Base-by-base conservation (phyloP, 2,888 invertebrate species). In the Himalopsyche anomala region DNA sequence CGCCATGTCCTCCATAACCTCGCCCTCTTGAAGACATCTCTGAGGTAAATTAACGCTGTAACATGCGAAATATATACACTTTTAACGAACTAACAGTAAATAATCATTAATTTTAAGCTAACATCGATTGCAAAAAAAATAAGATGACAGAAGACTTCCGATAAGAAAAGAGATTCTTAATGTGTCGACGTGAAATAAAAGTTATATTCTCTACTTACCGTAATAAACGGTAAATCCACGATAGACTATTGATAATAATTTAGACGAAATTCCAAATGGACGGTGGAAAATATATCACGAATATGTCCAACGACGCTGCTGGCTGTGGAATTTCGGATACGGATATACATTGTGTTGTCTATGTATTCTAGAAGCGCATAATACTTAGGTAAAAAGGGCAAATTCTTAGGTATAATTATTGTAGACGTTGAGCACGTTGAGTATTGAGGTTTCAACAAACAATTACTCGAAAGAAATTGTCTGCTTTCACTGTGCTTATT, bases 11-110 rank as follows among this genome's bases (percentile, higher is more conserved):
- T 28, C 87, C 91, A 80, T 90, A 91, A 15, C 92, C 93, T 88
- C 93, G 91, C 83, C 93, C 93, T 54, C 93, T 91, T 56, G 93
- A 92, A 42, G 93, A 93, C 93, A 93, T 93, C 91, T 82, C 85
- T 28, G 11, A 36, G 40, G n/a, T 19, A 62, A 28, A 62, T 62
- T 19, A 6, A 19, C 19, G 19, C 62, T 62, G 19, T 11, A 19
- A 62, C 8, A 62, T 62, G 19, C 19, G 11, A 28, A 28, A 62
- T 11, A 19, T 62, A 28, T 5, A 62, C 62, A 19, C 9, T 45
- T 40, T n/a, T 19, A n/a, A 56, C 17, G 1, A 56, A 19, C 5
- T 9, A 19, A 17, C 17, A 56, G n/a, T 17, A 6, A 56, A 6
- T 17, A 6, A 19, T 4, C 62, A 19, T 28, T 2, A 19, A 62